Percentiles rank a stretch among this genome's conserved stretches.
These are phyloP conservation scores for Peromyscus nudipes DNA, from an alignment of 2,797 vertebrate genomes.

Conservation along the genomic window DNA sequence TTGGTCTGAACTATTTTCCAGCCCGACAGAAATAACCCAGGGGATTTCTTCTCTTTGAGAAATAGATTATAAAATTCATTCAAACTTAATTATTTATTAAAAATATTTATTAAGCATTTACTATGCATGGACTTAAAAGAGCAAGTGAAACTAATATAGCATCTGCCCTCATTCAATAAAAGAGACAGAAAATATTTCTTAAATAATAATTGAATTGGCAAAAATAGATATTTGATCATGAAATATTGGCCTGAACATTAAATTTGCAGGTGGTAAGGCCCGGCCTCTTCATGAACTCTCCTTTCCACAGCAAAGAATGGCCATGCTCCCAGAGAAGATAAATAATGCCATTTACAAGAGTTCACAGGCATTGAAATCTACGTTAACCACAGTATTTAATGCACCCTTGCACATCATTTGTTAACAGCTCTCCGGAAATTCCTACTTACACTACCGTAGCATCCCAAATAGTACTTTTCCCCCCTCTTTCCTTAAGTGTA, in stretches of 20 bases:
- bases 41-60: background rate
- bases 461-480: background rate
- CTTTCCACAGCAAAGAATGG: background rate
- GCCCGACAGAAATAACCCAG: background rate
- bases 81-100: slow-evolving; percentile 33
- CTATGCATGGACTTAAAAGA: background rate
- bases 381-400: background rate
- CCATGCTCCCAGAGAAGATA: background rate
- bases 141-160: background rate
- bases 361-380: background rate
- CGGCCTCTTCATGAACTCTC: background rate
- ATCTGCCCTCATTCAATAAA: background rate
- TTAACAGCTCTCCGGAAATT: background rate
- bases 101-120: slow-evolving; percentile 34
- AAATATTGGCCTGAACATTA: background rate
- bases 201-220: background rate
- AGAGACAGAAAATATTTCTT: background rate
- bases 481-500: background rate
- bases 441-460: background rate
- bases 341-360: background rate
- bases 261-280: background rate
- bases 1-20: background rate
- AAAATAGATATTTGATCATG: background rate
- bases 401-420: background rate
- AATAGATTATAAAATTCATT: slow-evolving; percentile 47